These are phyloP conservation scores for Paratilapia polleni DNA, from an alignment of 2,113 vertebrate species.

Conservation along the genomic window DNA sequence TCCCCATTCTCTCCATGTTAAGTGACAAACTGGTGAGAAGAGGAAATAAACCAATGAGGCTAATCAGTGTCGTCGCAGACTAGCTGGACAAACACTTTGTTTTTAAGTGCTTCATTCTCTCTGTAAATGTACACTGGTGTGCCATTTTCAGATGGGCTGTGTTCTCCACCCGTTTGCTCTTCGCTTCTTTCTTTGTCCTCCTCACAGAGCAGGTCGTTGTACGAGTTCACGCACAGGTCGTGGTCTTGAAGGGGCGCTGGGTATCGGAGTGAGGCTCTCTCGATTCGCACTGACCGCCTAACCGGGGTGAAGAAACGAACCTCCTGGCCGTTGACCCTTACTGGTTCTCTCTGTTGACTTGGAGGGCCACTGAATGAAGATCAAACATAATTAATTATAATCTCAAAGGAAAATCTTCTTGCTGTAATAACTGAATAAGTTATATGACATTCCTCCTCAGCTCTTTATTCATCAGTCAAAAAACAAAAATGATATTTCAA, in stretches of 20 bases:
- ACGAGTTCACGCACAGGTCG: conserved; percentile 78
- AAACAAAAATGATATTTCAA: neutral
- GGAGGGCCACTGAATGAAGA: conserved; percentile 52
- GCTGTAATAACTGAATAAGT: neutral
- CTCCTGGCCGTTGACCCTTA: conserved; percentile 71
- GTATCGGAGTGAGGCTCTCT: conserved; percentile 58
- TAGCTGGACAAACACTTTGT: conserved; percentile 68
- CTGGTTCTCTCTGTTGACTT: conserved; percentile 52
- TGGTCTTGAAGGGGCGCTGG: conserved; percentile 77
- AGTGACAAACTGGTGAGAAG: neutral
- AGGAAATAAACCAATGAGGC: neutral
- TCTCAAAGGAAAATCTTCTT: neutral
- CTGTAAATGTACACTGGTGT: conserved; percentile 76
- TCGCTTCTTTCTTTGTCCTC: conserved; percentile 21
- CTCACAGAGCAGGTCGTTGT: conserved; percentile 66
- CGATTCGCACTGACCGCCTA: conserved; percentile 79
- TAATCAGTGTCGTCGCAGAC: conserved; percentile 24
- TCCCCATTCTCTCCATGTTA: no score
- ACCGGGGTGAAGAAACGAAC: conserved; percentile 83
- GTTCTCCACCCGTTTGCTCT: neutral
- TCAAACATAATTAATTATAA: neutral
- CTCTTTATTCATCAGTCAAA: neutral
- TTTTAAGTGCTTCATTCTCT: conserved; percentile 78
- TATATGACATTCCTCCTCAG: neutral
- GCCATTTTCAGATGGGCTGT: neutral